Conservation (phyloP, 35 echinoderm and acorn worm genomes). For the Apostichopus parvimensis region DNA sequence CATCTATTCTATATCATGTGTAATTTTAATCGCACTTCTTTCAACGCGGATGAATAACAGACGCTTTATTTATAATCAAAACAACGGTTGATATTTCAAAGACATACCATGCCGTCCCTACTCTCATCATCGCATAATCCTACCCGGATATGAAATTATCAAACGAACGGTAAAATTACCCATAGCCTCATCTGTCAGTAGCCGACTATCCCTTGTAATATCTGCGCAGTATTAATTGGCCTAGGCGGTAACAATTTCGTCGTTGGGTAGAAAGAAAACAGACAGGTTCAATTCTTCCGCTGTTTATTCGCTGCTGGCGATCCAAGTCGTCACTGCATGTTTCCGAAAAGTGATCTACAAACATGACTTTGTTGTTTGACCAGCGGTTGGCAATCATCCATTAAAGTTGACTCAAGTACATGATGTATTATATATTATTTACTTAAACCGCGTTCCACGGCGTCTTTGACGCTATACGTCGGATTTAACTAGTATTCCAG, state of each 20-base stretch:
- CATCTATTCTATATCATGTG: background rate
- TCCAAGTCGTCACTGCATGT: background rate
- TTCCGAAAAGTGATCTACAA: conserved; percentile 4
- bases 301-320: conserved; percentile 9
- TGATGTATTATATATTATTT: conserved; percentile 1
- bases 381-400: conserved; percentile 11
- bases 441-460: background rate
- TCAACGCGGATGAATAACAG: background rate
- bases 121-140: background rate
- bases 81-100: conserved; percentile 12
- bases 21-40: background rate
- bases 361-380: background rate
- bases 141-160: background rate
- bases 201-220: background rate
- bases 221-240: background rate
- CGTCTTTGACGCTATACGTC: background rate
- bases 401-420: background rate
- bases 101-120: background rate
- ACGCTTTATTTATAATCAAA: background rate
- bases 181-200: background rate
- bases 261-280: background rate
- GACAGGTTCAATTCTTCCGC: background rate
- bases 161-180: too few relatives aligned
- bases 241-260: background rate
- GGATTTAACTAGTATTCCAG: too few relatives aligned